Percentiles rank a stretch among this genome's conserved stretches.
Conservation (phyloP, 2,888 invertebrate genomes). For the Epinotia nisella region DNA sequence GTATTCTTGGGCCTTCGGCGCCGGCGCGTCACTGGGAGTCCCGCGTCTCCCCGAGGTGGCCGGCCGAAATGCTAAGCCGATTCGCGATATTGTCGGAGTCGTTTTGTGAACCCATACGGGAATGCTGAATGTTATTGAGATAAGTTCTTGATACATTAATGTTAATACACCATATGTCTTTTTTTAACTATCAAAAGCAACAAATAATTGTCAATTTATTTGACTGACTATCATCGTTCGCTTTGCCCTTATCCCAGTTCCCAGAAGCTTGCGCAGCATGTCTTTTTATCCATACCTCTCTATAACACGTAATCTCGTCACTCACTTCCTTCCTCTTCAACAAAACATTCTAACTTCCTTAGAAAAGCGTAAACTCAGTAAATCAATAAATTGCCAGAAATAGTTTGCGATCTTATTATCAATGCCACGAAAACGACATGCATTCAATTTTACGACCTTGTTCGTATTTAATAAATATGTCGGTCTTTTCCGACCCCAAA, state of each 20-base stretch:
- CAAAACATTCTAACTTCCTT: conserved; percentile 2
- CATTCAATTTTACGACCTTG: conserved; percentile 81
- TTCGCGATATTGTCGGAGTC: conserved; percentile 68
- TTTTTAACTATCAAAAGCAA: no score
- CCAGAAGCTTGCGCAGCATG: no score
- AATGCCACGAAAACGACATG: conserved; percentile 77
- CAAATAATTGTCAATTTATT: no score
- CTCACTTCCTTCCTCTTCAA: no score
- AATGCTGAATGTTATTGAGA: conserved; percentile 49
- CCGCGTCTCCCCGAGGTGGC: conserved; percentile 62
- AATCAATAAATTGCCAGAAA: conserved; percentile 56
- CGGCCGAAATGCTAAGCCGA: conserved; percentile 67
- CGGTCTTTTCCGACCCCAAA: conserved; percentile 82
- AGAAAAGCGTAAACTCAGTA: conserved; percentile 13
- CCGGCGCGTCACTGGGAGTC: conserved; percentile 71
- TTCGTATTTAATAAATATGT: conserved; percentile 85
- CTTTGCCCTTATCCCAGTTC: no score
- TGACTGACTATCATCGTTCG: no score
- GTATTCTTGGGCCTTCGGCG: conserved; percentile 58
- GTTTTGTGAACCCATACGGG: conserved; percentile 64
- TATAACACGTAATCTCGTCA: no score
- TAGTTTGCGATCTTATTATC: conserved; percentile 75
- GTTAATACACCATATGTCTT: neutral
- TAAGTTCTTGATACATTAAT: conserved; percentile 49
- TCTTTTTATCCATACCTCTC: no score